Conservation (phyloP, 2,113 vertebrate species). For the Chauna torquata region DNA sequence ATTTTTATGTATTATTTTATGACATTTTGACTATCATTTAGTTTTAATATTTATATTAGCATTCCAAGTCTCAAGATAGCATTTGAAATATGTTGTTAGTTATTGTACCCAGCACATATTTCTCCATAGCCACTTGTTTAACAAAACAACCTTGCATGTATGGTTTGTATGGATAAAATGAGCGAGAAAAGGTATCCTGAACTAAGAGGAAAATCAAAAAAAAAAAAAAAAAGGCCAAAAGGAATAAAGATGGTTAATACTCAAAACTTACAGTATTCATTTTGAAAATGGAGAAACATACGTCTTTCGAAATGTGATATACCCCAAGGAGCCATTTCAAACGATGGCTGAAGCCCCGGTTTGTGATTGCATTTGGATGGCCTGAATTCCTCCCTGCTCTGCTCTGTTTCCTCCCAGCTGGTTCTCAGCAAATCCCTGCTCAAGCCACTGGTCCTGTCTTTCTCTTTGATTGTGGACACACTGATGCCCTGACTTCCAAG, state of each 20-base stretch:
- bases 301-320: background rate
- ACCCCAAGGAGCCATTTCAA: background rate
- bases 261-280: background rate
- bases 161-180: background rate
- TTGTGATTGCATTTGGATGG: background rate
- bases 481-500: background rate
- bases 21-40: constrained; percentile 2
- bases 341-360: background rate
- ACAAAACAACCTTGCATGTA: background rate
- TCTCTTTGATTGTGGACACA: background rate
- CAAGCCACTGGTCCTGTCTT: background rate
- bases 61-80: background rate
- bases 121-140: background rate
- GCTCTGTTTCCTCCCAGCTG: background rate
- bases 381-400: background rate
- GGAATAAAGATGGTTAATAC: background rate
- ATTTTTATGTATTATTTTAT: too few species aligned
- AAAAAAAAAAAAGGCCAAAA: background rate
- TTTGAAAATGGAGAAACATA: background rate
- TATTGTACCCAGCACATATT: background rate
- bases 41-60: background rate
- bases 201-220: background rate
- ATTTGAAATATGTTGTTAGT: background rate
- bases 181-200: background rate
- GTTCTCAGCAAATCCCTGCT: background rate